These are phyloP conservation scores for Microhierax caerulescens DNA, from an alignment of 2,797 vertebrate genomes.

Conservation along the genomic window DNA sequence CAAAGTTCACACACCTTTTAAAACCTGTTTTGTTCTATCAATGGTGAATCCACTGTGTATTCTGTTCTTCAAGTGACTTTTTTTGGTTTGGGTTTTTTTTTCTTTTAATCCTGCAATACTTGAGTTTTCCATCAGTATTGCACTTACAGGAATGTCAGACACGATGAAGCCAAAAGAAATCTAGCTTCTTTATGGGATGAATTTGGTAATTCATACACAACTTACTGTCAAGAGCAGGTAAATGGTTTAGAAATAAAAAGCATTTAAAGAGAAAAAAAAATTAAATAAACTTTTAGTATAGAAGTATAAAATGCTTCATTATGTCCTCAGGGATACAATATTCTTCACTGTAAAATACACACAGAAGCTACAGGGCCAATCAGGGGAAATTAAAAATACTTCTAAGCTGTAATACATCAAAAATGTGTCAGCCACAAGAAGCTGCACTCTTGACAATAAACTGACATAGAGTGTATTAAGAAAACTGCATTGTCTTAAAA, in stretches of 20 bases:
- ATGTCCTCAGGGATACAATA: background rate
- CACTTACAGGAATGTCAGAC: background rate
- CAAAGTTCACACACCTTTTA: background rate
- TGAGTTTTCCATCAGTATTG: background rate
- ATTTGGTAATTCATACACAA: background rate
- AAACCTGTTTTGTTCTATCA: background rate
- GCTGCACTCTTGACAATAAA: background rate
- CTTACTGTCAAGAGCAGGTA: background rate
- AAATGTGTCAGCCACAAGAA: background rate
- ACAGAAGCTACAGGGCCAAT: background rate
- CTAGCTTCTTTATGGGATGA: background rate
- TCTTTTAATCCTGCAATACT: background rate
- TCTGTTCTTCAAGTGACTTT: background rate
- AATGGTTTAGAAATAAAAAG: background rate
- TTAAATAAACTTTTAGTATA: background rate
- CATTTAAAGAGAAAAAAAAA: background rate
- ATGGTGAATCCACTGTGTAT: background rate
- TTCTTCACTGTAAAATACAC: background rate
- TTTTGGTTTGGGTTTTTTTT: rapidly evolving
- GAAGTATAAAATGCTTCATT: background rate
- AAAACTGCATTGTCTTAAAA: background rate
- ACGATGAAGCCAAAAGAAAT: background rate
- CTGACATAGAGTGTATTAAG: background rate
- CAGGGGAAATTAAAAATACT: background rate
- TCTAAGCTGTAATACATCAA: background rate